Evolutionary conservation across 2,888 invertebrate species (phyloP).

Genomic region (Lathronympha strigana): DNA sequence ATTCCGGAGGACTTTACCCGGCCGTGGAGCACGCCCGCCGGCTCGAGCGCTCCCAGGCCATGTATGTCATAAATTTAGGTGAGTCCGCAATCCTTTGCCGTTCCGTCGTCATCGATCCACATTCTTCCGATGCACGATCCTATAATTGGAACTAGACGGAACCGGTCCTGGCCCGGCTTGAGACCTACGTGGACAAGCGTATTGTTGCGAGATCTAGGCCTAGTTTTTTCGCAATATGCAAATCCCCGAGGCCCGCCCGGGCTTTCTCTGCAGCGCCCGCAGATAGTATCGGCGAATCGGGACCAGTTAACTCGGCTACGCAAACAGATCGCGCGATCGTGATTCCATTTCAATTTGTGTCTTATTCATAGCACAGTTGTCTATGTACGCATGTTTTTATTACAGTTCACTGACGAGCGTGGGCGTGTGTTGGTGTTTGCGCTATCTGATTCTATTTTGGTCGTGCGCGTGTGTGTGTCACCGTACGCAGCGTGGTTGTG

Average conservation of each 20-base stretch:
- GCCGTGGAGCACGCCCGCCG: conserved; percentile 81
- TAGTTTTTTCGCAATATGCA: conserved; percentile 57
- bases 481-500: conserved; percentile 54
- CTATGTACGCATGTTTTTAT: conserved; percentile 79
- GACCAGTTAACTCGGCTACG: conserved; percentile 53
- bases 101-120: conserved; percentile 61
- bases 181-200: conserved; percentile 46
- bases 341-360: conserved; percentile 75
- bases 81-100: conserved; percentile 72
- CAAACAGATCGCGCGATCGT: conserved; percentile 69
- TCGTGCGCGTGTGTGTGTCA: conserved; percentile 60
- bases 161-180: conserved; percentile 67
- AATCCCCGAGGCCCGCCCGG: conserved; percentile 57
- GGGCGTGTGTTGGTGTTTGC: conserved; percentile 82
- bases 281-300: conserved; percentile 25
- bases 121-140: conserved; percentile 63
- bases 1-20: conserved; percentile 80
- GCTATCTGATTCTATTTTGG: conserved; percentile 80
- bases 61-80: conserved; percentile 85
- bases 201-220: conserved; percentile 48
- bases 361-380: conserved; percentile 72
- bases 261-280: conserved; percentile 57
- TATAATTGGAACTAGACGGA: conserved; percentile 73
- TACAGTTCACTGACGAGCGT: conserved; percentile 78
- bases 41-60: conserved; percentile 83